Conservation (phyloP, 2,888 invertebrate genomes). For the Ashinkailepas kermadecensis region DNA sequence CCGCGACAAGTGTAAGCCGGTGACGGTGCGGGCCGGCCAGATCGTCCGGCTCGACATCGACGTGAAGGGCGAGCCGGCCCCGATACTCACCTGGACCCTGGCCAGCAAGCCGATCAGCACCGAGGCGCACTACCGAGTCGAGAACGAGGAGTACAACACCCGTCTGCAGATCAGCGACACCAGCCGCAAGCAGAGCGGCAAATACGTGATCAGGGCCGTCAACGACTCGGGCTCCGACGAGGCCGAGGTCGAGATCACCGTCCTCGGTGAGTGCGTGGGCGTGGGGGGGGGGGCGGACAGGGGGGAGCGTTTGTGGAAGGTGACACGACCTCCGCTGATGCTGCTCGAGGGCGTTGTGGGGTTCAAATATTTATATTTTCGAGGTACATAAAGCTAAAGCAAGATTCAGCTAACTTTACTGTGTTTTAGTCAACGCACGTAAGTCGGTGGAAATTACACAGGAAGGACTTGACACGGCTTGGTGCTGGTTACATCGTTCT, state of each 20-base stretch:
- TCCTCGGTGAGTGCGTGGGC: conserved; percentile 54
- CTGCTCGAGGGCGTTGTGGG: too few species aligned
- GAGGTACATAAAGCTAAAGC: too few species aligned
- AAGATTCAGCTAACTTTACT: too few species aligned
- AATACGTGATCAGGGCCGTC: conserved; percentile 82
- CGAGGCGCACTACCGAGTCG: conserved; percentile 31
- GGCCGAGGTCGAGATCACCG: conserved; percentile 83
- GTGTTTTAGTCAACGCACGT: too few species aligned
- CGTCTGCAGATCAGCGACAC: conserved; percentile 73
- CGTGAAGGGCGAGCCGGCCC: conserved; percentile 92
- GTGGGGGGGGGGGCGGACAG: conserved; percentile 32
- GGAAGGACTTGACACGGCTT: too few species aligned
- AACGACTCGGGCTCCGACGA: conserved; percentile 91
- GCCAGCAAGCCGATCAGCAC: conserved; percentile 47
- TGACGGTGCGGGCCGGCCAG: conserved; percentile 78
- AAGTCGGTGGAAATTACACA: too few species aligned
- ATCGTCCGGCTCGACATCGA: conserved; percentile 82
- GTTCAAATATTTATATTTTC: too few species aligned
- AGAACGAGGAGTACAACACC: conserved; percentile 82
- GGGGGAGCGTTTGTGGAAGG: too few species aligned
- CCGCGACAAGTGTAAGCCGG: conserved; percentile 82
- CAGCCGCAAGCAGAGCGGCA: conserved; percentile 74
- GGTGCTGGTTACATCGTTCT: too few species aligned
- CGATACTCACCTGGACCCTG: conserved; percentile 75
- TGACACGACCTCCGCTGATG: too few species aligned